These are phyloP conservation scores for Sterrhoptilus dennistouni DNA, from an alignment of 2,113 vertebrate genomes.

Conservation along the genomic window DNA sequence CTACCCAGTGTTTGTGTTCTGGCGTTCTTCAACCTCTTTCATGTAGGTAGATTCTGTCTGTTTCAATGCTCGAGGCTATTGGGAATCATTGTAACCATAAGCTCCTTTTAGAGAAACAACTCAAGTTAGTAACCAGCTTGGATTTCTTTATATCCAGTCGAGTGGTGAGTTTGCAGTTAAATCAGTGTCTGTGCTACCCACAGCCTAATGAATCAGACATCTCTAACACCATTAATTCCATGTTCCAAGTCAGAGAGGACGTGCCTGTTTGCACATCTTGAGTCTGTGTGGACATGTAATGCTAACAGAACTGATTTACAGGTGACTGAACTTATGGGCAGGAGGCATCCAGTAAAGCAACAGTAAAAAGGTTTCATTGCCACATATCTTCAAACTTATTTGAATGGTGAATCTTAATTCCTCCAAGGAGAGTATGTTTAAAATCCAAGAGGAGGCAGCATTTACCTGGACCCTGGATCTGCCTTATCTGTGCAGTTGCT, in stretches of 20 bases:
- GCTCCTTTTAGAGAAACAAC: background rate
- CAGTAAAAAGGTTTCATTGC: background rate
- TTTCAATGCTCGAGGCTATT: background rate
- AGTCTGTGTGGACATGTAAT: background rate
- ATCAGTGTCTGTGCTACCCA: background rate
- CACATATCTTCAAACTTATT: background rate
- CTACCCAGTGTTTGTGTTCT: background rate
- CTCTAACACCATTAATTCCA: background rate
- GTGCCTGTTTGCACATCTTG: background rate
- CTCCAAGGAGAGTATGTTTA: background rate
- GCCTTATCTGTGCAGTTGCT: background rate
- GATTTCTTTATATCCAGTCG: background rate
- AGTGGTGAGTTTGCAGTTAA: background rate
- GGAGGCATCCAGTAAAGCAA: background rate
- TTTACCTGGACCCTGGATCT: background rate
- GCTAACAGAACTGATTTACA: background rate
- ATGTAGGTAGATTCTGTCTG: background rate
- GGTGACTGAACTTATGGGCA: background rate
- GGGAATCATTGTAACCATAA: background rate
- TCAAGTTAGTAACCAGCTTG: background rate
- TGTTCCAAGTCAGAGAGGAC: background rate
- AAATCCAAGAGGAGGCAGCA: background rate
- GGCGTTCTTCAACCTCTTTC: background rate
- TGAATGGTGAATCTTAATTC: background rate
- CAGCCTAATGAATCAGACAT: background rate